Percentiles rank a stretch among this genome's conserved stretches.
phyloP scores from a whole-genome alignment of 2,888 invertebrate species.

The Calameuta pallipes region DNA sequence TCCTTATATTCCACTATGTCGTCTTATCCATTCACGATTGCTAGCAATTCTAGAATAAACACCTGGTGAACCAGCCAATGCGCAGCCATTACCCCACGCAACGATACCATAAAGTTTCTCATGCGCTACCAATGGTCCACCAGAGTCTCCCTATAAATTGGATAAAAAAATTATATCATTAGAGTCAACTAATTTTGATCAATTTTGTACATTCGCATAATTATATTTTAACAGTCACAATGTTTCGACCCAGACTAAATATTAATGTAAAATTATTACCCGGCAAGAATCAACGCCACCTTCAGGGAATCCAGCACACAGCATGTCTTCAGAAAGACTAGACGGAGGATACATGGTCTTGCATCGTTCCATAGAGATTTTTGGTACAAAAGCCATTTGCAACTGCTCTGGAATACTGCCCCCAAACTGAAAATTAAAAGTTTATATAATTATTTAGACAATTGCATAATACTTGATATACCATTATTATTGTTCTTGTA shows the following conservation, averaged over 20 bases:
- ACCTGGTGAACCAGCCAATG: slow-evolving; percentile 1
- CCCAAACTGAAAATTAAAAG: neutral
- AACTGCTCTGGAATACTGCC: neutral
- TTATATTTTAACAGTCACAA: neutral
- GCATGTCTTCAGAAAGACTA: slow-evolving; percentile 8
- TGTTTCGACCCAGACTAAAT: neutral
- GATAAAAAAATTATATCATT: neutral
- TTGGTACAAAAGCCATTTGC: slow-evolving; percentile 12
- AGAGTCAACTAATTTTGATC: neutral
- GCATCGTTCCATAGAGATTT: slow-evolving; percentile 8
- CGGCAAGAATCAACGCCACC: slow-evolving; percentile 17
- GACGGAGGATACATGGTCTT: neutral
- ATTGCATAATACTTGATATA: neutral
- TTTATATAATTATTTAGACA: neutral
- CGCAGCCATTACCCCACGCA: slow-evolving; percentile 12
- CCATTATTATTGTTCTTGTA: neutral
- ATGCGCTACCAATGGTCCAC: slow-evolving; percentile 11
- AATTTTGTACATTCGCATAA: neutral
- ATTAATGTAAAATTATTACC: slow-evolving; percentile 7
- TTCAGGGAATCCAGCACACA: slow-evolving; percentile 12
- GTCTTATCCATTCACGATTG: slow-evolving; percentile 12
- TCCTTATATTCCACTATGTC: slow-evolving; percentile 10
- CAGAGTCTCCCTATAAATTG: slow-evolving; percentile 12
- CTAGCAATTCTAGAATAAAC: slow-evolving; percentile 12
- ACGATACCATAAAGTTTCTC: slow-evolving; percentile 11